Base-by-base conservation (phyloP, 2,797 vertebrate species). In the Malurus leucopterus region DNA sequence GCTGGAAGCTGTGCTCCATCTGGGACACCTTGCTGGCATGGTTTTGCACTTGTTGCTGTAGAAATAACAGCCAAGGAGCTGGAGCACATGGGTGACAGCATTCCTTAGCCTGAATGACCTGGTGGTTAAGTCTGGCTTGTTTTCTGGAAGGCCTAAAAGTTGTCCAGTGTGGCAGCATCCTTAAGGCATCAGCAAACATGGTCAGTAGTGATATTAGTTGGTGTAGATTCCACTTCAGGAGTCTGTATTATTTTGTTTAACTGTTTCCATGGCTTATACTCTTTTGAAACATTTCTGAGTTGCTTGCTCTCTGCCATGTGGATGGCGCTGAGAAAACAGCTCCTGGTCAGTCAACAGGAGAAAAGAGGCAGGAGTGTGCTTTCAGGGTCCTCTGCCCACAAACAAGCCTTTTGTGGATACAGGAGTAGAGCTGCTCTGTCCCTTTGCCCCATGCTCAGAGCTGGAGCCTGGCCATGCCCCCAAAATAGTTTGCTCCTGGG, bases 1-100 rank as follows among this genome's bases (percentile, higher is more conserved):
- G 23, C 2, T 34, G 3, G 63, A 40, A 68, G 49, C 40, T 41
- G 40, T 44, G 16, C 23, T 64, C 40, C 29, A 3, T 18, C 43
- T 17, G 22, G 27, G 13, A 6, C 23, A 5, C 29, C 10, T 32
- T 6, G 7, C 61, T 63, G 20, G 16, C 6, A 0, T 54, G 58
- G 8, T 46, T 53, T 44, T 47, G 30, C 34, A 15, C 38, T 64
- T 43, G 7, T 43, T 59, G 53, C 40, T 17, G 13, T 34, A n/a
- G 30, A 63, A 82, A 13, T 49, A 65, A 30, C 13, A 26, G 30
- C 6, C 5, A 1, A 71, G 34, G 73, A 61, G 20, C 49, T 57
- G 53, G 49, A 54, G n/a, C 2, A 1, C 3, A 0, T 46, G 67
- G 24, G 27, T 54, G 30, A 10, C 18, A 5, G 3, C 3, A 1